Percentiles rank a stretch among this genome's conserved stretches.
phyloP scores from a whole-genome alignment of 2,888 invertebrate species.

The Halictus ligatus region DNA sequence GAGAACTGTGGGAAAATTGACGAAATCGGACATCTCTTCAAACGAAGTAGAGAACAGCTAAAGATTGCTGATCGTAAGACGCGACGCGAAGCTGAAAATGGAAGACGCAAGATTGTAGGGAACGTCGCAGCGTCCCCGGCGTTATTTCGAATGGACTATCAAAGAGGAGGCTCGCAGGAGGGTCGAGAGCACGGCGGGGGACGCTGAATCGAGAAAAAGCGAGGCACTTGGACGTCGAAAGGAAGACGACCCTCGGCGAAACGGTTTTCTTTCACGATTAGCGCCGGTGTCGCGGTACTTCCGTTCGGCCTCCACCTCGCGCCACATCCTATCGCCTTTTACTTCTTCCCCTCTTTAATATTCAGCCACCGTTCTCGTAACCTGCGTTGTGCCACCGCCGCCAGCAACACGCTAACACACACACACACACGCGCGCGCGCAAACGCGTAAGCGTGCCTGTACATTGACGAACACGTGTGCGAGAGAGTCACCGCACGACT shows the following conservation, averaged over 20 bases:
- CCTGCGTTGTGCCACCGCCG: conserved; percentile 47
- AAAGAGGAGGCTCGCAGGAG: background rate
- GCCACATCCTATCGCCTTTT: conserved; percentile 68
- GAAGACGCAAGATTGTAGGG: background rate
- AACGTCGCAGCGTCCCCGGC: background rate
- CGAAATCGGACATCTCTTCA: background rate
- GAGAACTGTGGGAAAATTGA: too few species aligned
- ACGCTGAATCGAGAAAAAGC: conserved; percentile 3
- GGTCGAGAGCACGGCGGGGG: background rate
- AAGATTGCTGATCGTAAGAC: background rate
- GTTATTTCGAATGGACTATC: background rate
- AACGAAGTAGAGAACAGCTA: background rate
- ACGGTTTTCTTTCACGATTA: conserved; percentile 71
- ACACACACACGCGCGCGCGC: background rate
- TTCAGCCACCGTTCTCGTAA: conserved; percentile 69
- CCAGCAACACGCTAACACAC: conserved; percentile 23
- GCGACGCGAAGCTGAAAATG: background rate
- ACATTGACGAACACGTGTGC: conserved; percentile 13
- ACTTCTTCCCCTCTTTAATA: conserved; percentile 71
- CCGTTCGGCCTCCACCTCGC: conserved; percentile 64
- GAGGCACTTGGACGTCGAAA: conserved; percentile 28
- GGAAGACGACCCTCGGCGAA: conserved; percentile 27
- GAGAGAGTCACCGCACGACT: background rate
- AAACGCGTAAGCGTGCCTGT: background rate
- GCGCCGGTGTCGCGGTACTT: conserved; percentile 69